Evolutionary conservation across 2,113 vertebrate genomes (phyloP).

Genomic region (Poecilia latipinna): DNA sequence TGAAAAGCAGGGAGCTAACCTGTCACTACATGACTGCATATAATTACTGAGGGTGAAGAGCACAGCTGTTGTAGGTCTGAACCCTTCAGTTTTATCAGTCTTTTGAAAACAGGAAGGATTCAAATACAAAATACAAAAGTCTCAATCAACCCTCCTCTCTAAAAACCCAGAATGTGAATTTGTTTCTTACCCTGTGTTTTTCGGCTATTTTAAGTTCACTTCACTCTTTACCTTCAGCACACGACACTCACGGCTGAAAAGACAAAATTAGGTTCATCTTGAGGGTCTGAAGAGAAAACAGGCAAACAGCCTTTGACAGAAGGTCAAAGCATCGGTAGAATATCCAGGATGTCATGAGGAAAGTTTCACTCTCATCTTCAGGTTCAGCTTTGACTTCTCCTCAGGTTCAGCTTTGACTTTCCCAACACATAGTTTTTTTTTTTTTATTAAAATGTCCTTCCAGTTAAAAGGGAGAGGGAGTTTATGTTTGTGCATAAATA

Average conservation of each 20-base stretch:
- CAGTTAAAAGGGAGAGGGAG: constrained; percentile 3
- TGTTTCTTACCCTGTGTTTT: constrained; percentile 14
- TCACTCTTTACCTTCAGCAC: constrained; percentile 32
- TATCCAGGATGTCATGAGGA: constrained; percentile 38
- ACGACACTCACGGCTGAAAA: constrained; percentile 49
- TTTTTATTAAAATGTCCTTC: constrained; percentile 21
- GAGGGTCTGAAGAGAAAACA: constrained; percentile 39
- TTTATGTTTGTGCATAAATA: background rate
- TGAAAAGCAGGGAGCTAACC: background rate
- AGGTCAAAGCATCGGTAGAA: constrained; percentile 50
- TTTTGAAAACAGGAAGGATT: background rate
- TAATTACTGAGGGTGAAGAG: background rate
- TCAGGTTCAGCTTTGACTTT: constrained; percentile 34
- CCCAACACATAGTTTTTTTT: constrained; percentile 6
- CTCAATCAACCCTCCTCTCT: background rate
- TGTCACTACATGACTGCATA: background rate
- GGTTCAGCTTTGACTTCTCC: constrained; percentile 30
- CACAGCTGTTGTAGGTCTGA: background rate
- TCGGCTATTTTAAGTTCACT: constrained; percentile 10
- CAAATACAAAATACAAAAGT: background rate
- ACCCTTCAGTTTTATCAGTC: background rate
- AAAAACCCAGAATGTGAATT: constrained; percentile 10
- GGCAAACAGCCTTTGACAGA: constrained; percentile 40
- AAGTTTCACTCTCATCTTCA: constrained; percentile 43
- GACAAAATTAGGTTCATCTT: constrained; percentile 57